Evolutionary conservation across 2,797 vertebrate species (phyloP).

Genomic region (Podarcis lilfordi): DNA sequence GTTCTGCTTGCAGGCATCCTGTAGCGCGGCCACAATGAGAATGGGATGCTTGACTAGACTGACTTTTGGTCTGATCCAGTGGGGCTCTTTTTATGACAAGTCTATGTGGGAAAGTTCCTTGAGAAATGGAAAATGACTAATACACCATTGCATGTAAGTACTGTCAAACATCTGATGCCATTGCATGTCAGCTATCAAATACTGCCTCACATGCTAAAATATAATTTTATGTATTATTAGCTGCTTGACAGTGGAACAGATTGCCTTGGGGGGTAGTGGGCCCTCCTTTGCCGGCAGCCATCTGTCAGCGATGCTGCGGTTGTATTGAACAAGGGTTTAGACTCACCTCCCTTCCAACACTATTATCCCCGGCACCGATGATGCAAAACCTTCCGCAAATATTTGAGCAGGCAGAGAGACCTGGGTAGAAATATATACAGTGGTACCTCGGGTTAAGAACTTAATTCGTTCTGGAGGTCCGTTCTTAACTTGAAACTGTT

Average conservation of each 20-base stretch:
- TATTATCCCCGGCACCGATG: not conserved
- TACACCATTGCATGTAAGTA: not conserved
- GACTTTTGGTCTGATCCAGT: too few relatives aligned
- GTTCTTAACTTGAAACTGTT: too few relatives aligned
- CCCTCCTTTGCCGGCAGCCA: too few relatives aligned
- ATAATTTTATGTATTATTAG: not conserved
- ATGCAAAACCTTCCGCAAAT: not conserved
- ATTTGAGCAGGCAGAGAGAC: not conserved
- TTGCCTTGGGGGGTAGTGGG: too few relatives aligned
- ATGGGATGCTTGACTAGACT: too few relatives aligned
- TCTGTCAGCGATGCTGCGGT: too few relatives aligned
- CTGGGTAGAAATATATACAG: not conserved
- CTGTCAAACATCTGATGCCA: not conserved
- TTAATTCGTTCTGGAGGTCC: too few relatives aligned
- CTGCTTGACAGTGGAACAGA: too few relatives aligned
- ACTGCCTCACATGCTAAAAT: not conserved
- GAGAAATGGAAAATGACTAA: not conserved
- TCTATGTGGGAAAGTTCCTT: not conserved
- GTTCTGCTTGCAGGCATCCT: too few relatives aligned
- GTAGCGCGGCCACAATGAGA: too few relatives aligned
- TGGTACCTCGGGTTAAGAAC: too few relatives aligned
- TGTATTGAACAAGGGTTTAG: too few relatives aligned
- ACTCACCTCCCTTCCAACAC: not conserved
- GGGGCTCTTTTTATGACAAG: not conserved
- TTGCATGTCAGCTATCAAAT: not conserved